Evolutionary conservation across 2,113 vertebrate genomes (phyloP), one percentile per base, ranked within the genome.

Genomic region (western clawed frog (Xenopus tropicalis)): DNA sequence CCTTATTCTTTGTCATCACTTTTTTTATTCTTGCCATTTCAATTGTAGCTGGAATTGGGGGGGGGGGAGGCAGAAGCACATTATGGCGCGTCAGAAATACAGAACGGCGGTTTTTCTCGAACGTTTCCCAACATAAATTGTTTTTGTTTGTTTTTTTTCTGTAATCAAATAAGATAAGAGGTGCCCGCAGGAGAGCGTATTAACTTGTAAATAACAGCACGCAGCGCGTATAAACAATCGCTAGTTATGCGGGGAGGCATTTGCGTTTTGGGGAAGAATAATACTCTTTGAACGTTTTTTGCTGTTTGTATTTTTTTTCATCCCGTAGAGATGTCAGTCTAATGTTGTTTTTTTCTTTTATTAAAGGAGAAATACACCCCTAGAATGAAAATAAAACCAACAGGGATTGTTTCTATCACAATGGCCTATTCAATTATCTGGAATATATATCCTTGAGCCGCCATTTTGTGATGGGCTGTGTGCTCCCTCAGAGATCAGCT

Each of bases 131-230:
- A 58, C 48, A 42, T 54, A 65, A 73, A 66, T 59, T 54, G 52
- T 44, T 62, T 21, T 22, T 22, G 10, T 48, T 48, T 48, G 10
- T 48, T 13, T 37, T 37, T 17, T 3, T 48, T 3, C 17, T 52
- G 64, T 23, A 68, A 68, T 68, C 65, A 61, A 68, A 74, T 68
- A 20, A 68, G 44, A 68, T 52, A 61, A 68, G 29, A 14, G 29
- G 29, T 37, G 65, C 17, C 42, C 24, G 19, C 20, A 24, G 66
- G 58, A 52, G 37, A 54, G 13, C 1, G 17, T 4, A 23, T 25
- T 22, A 67, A 61, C 52, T 74, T 58, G 56, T 61, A 68, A 68
- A 74, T 74, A 66, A 74, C 52, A 29, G 10, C 29, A 37, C 11
- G 25, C 19, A 42, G 51, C 24, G n/a, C 16, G 61, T 20, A 23